Conservation (phyloP, 2,888 invertebrate genomes). For the Helobdella robusta region DNA sequence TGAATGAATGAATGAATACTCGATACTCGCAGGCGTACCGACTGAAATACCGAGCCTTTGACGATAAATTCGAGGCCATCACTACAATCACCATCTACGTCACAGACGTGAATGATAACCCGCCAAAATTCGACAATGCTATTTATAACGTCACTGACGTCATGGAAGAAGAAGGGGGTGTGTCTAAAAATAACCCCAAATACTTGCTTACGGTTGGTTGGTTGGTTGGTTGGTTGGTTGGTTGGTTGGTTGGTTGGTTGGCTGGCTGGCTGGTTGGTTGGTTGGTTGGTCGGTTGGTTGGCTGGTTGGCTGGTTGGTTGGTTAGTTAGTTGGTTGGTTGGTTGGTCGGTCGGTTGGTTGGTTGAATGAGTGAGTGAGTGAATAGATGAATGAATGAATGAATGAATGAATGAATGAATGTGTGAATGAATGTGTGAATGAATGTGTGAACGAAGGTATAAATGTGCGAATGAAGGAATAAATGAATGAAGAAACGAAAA, state of each 20-base stretch:
- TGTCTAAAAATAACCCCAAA: slow-evolving; percentile 33
- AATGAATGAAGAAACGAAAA: too few species aligned
- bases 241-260: background rate
- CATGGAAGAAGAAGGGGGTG: slow-evolving; percentile 36
- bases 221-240: background rate
- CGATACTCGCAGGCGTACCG: slow-evolving; percentile 31
- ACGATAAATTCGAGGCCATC: slow-evolving; percentile 35
- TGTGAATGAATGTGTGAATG: too few species aligned
- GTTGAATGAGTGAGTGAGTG: background rate
- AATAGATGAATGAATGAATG: background rate
- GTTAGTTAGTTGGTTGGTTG: background rate
- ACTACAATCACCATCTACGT: slow-evolving; percentile 38
- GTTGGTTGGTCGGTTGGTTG: background rate
- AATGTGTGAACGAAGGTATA: too few species aligned
- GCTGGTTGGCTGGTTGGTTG: background rate
- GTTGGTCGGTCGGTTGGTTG: background rate
- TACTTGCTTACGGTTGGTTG: slow-evolving; percentile 35
- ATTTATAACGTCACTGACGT: slow-evolving; percentile 36
- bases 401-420: background rate
- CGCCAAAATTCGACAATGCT: slow-evolving; percentile 34
- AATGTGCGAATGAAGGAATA: too few species aligned
- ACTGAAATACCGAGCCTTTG: slow-evolving; percentile 35
- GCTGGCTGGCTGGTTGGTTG: background rate
- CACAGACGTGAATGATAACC: slow-evolving; percentile 38
- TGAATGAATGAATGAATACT: background rate